Evolutionary conservation across 2,888 invertebrate genomes (phyloP), one percentile per base, ranked within the genome.

Genomic region (Papilio gigon): DNA sequence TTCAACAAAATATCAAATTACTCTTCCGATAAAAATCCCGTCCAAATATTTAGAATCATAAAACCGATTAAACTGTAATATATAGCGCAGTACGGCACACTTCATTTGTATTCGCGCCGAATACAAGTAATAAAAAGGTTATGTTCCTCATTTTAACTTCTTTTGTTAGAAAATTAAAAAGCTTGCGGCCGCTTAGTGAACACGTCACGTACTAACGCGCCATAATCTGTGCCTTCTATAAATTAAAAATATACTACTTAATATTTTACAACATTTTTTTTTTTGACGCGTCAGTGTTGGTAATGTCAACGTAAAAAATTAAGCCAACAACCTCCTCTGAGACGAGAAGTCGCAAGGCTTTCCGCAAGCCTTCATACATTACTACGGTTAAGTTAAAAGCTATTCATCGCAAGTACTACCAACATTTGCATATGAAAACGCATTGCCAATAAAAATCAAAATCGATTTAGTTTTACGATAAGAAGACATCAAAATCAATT

Each of bases 1-100:
- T 81, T 80, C 75, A 72, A 80, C 80, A 79, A 90, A 89, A 88
- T 91, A 92, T 92, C 92, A 90, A 78, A 87, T 92, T 91, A 89
- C 91, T 76, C 74, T 74, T 78, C 82, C 85, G 83, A 89, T 89
- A 88, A 89, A 88, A 89, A 82, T 87, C 86, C 80, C 88, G 90
- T 92, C 90, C 87, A 91, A 92, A 91, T 89, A 91, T 92, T 91
- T 91, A 80, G 86, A 86, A 87, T 85, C 88, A 90, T 89, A 89
- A 91, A 90, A 88, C 85, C 86, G 80, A 91, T 90, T 88, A 85
- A 83, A 83, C 84, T 83, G 82, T 88, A 90, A 90, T 86, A 89
- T 90, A 90, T 89, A 88, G 89, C 85, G 82, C 82, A 90, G 90
- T 91, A 90, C 83, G 83, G 84, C 25, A 77, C 79, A 77, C 76